These are phyloP conservation scores for Papilio polytes DNA, from an alignment of 1,140 invertebrate genomes.

Conservation along the genomic window DNA sequence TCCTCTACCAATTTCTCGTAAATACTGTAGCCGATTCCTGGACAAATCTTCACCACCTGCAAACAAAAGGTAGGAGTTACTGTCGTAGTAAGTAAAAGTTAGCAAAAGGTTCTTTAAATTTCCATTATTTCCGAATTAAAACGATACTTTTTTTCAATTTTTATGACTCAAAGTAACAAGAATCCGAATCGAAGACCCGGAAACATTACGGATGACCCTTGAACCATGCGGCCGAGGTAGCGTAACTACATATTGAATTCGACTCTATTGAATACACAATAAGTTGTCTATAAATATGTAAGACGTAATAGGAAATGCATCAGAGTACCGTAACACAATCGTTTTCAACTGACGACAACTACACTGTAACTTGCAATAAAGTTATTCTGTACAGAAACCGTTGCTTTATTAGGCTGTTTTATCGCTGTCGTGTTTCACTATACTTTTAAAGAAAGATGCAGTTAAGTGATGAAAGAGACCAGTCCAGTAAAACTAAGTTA, in stretches of 20 bases:
- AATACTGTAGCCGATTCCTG: slow-evolving; percentile 91
- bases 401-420: neutral
- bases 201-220: neutral
- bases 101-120: neutral
- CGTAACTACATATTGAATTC: neutral
- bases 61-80: slow-evolving; percentile 30
- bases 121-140: no score
- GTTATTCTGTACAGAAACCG: neutral
- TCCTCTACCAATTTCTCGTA: slow-evolving; percentile 92
- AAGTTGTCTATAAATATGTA: neutral
- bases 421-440: neutral
- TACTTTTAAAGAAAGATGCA: no score
- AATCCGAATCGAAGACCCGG: neutral
- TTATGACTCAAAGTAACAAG: neutral
- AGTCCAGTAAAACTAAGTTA: no score
- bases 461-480: no score
- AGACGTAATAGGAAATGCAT: neutral
- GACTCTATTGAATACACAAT: slow-evolving; percentile 13
- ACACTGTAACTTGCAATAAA: slow-evolving; percentile 7
- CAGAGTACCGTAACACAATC: slow-evolving; percentile 2
- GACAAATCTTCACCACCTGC: slow-evolving; percentile 87
- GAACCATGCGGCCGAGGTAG: neutral
- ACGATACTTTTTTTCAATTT: neutral
- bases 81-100: neutral
- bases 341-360: neutral